A percentile compares a stretch with the other conserved stretches of the same genome.
These are phyloP conservation scores for Porites lobata DNA, from an alignment of 92 coral and sea anemone species.

Conservation along the genomic window DNA sequence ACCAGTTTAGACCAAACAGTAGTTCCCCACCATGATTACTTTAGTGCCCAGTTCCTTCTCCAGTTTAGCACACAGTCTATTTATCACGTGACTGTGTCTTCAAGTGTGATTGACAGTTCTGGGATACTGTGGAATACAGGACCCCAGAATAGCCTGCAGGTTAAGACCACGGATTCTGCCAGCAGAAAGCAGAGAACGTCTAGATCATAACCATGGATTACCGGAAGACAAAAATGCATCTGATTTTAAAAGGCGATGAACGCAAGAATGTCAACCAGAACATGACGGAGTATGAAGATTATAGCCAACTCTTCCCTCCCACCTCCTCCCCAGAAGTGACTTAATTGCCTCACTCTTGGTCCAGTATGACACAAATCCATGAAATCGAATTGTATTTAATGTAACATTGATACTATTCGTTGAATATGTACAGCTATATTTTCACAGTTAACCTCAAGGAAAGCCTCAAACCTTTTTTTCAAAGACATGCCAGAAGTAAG, in stretches of 20 bases:
- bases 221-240: neutral
- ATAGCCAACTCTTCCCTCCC: too few species aligned
- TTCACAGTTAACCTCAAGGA: too few species aligned
- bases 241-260: neutral
- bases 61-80: conserved; percentile 75
- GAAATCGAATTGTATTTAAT: too few species aligned
- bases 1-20: conserved; percentile 94
- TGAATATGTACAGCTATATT: too few species aligned
- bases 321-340: too few species aligned
- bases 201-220: neutral
- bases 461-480: too few species aligned
- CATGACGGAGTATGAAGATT: too few species aligned
- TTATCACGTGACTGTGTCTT: conserved; percentile 84
- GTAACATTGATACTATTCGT: too few species aligned
- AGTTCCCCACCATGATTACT: conserved; percentile 94
- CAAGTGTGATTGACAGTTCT: conserved; percentile 85
- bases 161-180: conserved; percentile 81
- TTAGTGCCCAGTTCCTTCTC: conserved; percentile 97
- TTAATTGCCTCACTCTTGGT: too few species aligned
- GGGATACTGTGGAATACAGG: conserved; percentile 96
- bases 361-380: too few species aligned
- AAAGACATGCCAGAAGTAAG: too few species aligned
- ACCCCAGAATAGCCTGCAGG: conserved; percentile 81
- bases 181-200: conserved; percentile 56
- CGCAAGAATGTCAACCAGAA: too few species aligned